Evolutionary conservation across 2,797 vertebrate genomes (phyloP), one percentile per base, ranked within the genome.

Genomic region (Crax fasciolata): DNA sequence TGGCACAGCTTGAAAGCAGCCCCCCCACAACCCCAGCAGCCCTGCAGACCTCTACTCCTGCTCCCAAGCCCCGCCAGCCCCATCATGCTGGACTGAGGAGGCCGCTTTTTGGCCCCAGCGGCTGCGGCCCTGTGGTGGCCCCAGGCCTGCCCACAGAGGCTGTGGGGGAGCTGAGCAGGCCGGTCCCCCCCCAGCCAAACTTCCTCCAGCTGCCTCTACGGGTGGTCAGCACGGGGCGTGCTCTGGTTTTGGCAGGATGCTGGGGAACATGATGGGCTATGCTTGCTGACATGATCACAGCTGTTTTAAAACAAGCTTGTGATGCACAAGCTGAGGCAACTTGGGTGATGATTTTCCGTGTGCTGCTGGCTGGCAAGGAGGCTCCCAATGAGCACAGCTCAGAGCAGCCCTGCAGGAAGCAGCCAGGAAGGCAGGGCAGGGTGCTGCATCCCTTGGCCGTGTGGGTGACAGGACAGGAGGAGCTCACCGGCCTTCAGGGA

Each of bases 1-100:
- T 73, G 59, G 51, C 80, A 88, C 44, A 84, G 39, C 58, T 92
- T 93, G 91, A 93, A 84, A 94, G 73, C 28, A 93, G 84, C 18
- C 24, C 18, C 7, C 19, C 1, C 6, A 30, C 49, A 6, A 2
- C 41, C 49, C 49, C 68, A 81, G 52, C 57, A 94, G 71, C 52
- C 39, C n/a, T 91, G 38, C 62, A 86, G 54, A 44, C 24, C 85
- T 2, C 0, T 41, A 1, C 0, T 32, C 55, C 23, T 41, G 8
- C 17, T 89, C 38, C 32, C 25, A 68, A 78, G 68, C 21, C 5
- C 39, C 44, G 6, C 0, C 1, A 93, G 13, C 8, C 48, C 32
- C 1, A 0, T 19, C 49, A 27, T 19, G 4, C 11, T 67, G 57
- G 43, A 41, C 15, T 51, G 73, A 68, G 35, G 32, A 43, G 52